phyloP scores from a whole-genome alignment of 1,140 invertebrate species.

The Atta cephalotes region DNA sequence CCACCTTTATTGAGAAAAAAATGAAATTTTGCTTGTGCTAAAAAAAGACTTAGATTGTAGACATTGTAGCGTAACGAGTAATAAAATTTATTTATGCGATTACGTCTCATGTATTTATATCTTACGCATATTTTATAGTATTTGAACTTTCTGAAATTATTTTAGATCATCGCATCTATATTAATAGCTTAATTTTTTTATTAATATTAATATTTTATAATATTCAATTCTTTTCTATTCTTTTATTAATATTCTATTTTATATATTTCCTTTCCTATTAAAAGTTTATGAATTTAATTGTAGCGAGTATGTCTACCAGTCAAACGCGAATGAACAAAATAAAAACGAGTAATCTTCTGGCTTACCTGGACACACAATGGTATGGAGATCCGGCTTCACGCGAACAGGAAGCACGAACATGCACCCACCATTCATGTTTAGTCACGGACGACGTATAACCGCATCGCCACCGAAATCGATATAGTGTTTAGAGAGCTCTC shows the following conservation, averaged over 20 bases:
- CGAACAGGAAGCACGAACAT: conserved; percentile 8
- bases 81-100: background rate
- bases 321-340: background rate
- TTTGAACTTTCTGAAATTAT: background rate
- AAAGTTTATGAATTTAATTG: background rate
- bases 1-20: background rate
- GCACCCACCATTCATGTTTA: conserved; percentile 66
- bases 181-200: conserved; percentile 5
- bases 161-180: background rate
- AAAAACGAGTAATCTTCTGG: background rate
- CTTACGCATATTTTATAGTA: background rate
- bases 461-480: conserved; percentile 75
- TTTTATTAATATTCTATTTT: background rate
- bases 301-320: background rate
- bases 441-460: conserved; percentile 67
- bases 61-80: too few species aligned
- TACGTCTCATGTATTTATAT: background rate
- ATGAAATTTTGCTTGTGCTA: background rate
- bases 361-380: background rate
- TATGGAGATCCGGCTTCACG: background rate
- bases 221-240: too few species aligned
- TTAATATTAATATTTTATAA: conserved; percentile 1
- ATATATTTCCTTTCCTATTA: background rate
- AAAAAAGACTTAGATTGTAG: too few species aligned
- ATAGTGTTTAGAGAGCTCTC: conserved; percentile 73